Conservation (phyloP, 2,888 invertebrate genomes). For the Drosophila borealis region DNA sequence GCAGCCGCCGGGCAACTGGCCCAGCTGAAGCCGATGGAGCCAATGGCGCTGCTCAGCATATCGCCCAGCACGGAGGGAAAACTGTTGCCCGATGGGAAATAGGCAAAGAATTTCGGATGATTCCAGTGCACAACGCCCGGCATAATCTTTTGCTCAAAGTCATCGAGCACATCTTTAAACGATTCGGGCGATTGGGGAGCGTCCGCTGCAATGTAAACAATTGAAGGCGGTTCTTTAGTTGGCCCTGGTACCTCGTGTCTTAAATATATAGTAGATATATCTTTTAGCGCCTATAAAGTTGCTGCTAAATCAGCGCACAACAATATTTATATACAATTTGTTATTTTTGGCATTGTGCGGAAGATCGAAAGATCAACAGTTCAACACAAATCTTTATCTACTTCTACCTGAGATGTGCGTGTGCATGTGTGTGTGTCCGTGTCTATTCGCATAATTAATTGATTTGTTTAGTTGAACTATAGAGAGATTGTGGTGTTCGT, state of each 20-base stretch:
- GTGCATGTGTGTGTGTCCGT: constrained; percentile 21
- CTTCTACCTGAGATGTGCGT: constrained; percentile 32
- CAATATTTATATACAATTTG: constrained; percentile 66
- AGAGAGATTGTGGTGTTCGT: constrained; percentile 56
- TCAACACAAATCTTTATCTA: constrained; percentile 36
- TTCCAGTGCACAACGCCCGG: constrained; percentile 96
- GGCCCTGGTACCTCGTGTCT: constrained; percentile 16
- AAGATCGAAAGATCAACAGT: constrained; percentile 40
- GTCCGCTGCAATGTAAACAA: constrained; percentile 84
- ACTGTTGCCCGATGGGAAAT: constrained; percentile 96
- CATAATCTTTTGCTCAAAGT: constrained; percentile 92
- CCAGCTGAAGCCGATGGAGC: constrained; percentile 97
- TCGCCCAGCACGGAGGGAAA: constrained; percentile 96
- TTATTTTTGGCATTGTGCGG: constrained; percentile 73
- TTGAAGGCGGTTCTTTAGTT: constrained; percentile 25
- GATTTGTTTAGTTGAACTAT: constrained; percentile 74
- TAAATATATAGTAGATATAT: constrained; percentile 18
- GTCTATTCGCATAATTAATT: constrained; percentile 68
- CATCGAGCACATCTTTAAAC: constrained; percentile 91
- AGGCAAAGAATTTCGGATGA: constrained; percentile 96
- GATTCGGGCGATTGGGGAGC: constrained; percentile 90
- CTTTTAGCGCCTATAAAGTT: constrained; percentile 72
- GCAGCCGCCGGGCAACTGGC: constrained; percentile 94
- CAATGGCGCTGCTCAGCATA: constrained; percentile 94
- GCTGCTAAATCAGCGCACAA: constrained; percentile 40